Evolutionary conservation across 2,888 invertebrate species (phyloP).

Genomic region (Cheilosia vernalis): DNA sequence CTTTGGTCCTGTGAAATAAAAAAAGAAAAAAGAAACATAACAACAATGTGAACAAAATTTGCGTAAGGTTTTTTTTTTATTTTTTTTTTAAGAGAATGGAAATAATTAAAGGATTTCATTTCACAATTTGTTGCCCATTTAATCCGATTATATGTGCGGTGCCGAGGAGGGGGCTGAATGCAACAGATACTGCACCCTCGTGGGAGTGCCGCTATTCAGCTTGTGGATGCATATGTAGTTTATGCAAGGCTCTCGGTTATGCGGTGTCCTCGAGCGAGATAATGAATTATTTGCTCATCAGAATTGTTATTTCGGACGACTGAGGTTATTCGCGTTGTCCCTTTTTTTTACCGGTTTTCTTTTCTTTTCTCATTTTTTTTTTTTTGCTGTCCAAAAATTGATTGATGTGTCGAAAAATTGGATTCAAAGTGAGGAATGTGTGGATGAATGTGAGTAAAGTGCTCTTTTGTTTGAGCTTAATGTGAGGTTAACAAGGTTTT

Average conservation of each 20-base stretch:
- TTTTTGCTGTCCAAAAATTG: conserved; percentile 41
- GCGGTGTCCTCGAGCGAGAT: conserved; percentile 66
- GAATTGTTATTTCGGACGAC: conserved; percentile 51
- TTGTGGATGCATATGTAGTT: conserved; percentile 58
- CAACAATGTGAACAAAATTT: conserved; percentile 48
- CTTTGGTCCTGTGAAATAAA: conserved; percentile 55
- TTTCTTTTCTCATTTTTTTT: conserved; percentile 3
- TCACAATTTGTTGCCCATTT: conserved; percentile 74
- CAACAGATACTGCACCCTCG: conserved; percentile 50
- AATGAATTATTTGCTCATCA: conserved; percentile 75
- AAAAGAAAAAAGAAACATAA: not conserved
- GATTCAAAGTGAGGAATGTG: conserved; percentile 26
- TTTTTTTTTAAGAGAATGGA: conserved; percentile 60
- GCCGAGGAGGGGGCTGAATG: conserved; percentile 12
- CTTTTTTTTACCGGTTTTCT: conserved; percentile 13
- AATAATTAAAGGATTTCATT: conserved; percentile 75
- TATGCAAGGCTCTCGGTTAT: conserved; percentile 16
- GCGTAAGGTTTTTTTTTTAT: conserved; percentile 15
- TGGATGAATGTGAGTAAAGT: conserved; percentile 41
- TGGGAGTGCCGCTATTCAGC: not conserved
- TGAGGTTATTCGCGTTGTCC: conserved; percentile 12
- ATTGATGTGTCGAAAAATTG: conserved; percentile 74
- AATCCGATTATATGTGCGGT: conserved; percentile 69
- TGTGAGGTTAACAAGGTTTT: conserved; percentile 66
- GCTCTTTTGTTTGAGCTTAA: conserved; percentile 60